phyloP scores from a whole-genome alignment of 1,140 invertebrate genomes.

The Trichonephila inaurata region DNA sequence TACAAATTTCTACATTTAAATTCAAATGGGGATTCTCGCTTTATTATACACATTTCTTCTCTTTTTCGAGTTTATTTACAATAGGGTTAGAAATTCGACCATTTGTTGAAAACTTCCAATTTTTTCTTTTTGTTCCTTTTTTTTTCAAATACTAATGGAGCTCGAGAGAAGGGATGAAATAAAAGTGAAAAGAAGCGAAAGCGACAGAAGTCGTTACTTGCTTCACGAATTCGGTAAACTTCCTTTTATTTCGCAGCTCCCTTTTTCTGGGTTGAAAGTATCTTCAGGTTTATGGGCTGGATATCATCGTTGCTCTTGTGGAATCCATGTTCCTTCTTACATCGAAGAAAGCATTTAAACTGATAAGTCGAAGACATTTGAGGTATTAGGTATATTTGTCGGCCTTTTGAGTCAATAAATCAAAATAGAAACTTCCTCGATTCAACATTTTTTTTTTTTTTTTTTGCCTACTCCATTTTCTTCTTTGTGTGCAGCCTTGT shows the following conservation, averaged over 20 bases:
- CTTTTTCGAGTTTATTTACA: neutral
- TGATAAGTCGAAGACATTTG: neutral
- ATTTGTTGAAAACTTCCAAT: slow-evolving; percentile 53
- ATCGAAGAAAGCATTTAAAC: neutral
- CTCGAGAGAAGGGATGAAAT: neutral
- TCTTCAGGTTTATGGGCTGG: slow-evolving; percentile 9
- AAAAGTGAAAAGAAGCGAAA: neutral
- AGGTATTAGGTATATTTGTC: no score
- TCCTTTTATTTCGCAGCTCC: slow-evolving; percentile 12
- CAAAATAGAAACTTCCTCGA: no score
- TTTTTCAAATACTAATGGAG: neutral
- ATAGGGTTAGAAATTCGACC: slow-evolving; percentile 12
- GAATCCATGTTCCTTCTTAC: neutral
- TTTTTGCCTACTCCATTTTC: no score
- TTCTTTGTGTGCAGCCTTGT: no score
- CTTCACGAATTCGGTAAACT: slow-evolving; percentile 44
- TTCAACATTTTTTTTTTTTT: no score
- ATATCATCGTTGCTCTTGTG: neutral
- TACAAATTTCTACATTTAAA: slow-evolving; percentile 43
- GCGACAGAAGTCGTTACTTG: slow-evolving; percentile 36
- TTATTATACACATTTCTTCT: neutral
- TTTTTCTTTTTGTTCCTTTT: no score
- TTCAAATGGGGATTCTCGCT: neutral
- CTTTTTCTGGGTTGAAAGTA: neutral
- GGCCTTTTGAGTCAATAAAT: no score